phyloP scores from a whole-genome alignment of 2,113 vertebrate genomes.

The Lutjanus erythropterus region DNA sequence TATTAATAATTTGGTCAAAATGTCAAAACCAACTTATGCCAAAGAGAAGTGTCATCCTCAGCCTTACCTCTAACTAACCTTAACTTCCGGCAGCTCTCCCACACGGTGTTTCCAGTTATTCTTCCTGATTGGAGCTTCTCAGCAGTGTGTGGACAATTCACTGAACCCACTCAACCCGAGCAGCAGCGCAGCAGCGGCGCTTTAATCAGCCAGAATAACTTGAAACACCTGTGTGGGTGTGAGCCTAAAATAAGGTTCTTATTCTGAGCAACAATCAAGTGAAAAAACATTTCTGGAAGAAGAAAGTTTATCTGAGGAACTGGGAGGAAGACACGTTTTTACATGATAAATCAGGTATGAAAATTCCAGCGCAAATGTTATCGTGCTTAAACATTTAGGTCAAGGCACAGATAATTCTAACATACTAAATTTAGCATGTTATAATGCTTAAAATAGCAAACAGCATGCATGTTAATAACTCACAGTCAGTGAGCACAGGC shows the following conservation, averaged over 20 bases:
- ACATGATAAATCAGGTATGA: too few species aligned
- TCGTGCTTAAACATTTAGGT: too few species aligned
- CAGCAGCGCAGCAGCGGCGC: too few species aligned
- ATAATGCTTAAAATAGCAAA: neutral
- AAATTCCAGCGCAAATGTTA: too few species aligned
- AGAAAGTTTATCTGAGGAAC: neutral
- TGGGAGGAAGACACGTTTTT: neutral
- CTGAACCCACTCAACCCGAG: neutral
- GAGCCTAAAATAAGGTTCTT: neutral
- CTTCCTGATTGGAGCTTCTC: neutral
- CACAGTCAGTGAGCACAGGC: too few species aligned
- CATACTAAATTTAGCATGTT: neutral
- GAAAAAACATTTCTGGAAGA: neutral
- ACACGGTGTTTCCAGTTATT: slow-evolving; percentile 4
- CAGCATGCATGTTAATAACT: neutral
- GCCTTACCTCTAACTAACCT: too few species aligned
- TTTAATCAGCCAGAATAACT: slow-evolving; percentile 7
- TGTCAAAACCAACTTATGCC: neutral
- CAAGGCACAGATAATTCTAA: neutral
- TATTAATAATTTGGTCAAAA: neutral
- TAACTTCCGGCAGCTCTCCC: too few species aligned
- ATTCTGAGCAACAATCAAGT: neutral
- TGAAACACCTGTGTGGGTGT: neutral
- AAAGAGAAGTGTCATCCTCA: too few species aligned
- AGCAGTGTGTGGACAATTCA: neutral